Conservation (phyloP, 2,888 invertebrate species). For the Erannis defoliaria region DNA sequence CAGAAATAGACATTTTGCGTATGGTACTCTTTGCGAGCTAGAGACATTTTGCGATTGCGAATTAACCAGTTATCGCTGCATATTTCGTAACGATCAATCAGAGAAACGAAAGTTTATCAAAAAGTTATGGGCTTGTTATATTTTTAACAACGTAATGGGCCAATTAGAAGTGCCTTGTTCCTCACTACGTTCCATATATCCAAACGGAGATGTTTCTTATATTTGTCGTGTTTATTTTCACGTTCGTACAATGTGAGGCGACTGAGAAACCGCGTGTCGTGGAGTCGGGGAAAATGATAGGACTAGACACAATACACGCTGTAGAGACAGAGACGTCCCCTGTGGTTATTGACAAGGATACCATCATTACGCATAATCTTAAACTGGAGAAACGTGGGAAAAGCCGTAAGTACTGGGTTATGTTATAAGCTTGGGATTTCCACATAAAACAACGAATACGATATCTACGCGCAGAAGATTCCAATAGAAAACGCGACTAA, state of each 20-base stretch:
- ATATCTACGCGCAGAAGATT: no score
- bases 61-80: no score
- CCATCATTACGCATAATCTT: constrained; percentile 69
- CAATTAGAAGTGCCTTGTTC: constrained; percentile 13
- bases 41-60: no score
- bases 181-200: not conserved
- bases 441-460: no score
- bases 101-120: not conserved
- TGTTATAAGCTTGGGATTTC: no score
- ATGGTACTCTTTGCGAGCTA: no score
- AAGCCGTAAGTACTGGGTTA: constrained; percentile 51
- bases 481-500: no score
- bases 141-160: constrained; percentile 4
- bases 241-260: constrained; percentile 15
- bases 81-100: constrained; percentile 3
- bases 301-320: constrained; percentile 63
- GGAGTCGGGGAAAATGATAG: constrained; percentile 56
- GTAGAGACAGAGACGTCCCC: not conserved
- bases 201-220: constrained; percentile 31
- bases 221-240: constrained; percentile 20
- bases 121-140: constrained; percentile 16
- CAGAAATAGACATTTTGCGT: no score
- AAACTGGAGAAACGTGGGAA: constrained; percentile 61
- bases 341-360: constrained; percentile 71
- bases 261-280: constrained; percentile 1